Base-by-base conservation (phyloP, 1,140 invertebrate species). In the Drosophila novamexicana region DNA sequence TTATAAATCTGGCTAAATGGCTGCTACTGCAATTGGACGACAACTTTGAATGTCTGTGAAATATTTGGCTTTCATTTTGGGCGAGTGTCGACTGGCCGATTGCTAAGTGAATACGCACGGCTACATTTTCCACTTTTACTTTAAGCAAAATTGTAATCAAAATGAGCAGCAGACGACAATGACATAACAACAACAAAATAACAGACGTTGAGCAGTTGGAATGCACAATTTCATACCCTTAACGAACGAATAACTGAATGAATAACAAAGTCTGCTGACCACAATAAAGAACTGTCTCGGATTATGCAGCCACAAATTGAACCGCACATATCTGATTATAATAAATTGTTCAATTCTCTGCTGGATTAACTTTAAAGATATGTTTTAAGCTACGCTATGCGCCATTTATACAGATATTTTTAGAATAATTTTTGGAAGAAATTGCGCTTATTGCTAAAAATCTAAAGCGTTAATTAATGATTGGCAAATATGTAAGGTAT, bases 61-160 rank as follows among this genome's bases (percentile, higher is more conserved):
- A 64, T 47, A 63, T 66, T 50, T 56, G 49, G 42, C 66, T 80
- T 80, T 67, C 74, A 54, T 72, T 80, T 76, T 76, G 52, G 61
- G 61, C 40, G 68, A 56, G 36, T n/a, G 45, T 40, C 14, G 47
- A 44, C 6, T 9, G 39, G 47, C 12, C 18, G 39, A 40, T 18
- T 16, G 47, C 40, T 22, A 45, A 45, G 40, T 53, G 40, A 63
- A 64, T 58, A 64, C 50, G 61, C 62, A 45, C 32, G 29, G 47
- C 10, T 45, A 52, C 72, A 73, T 84, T 80, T 84, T 69, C 52
- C 61, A 74, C 81, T 85, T 85, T 84, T 84, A 85, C 81, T 84
- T 79, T 58, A 58, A 68, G 62, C 61, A 71, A 77, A 65, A 29
- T 29, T 76, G 34, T 76, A 83, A 83, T 83, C 82, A 75, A 75